These are phyloP conservation scores for Gymnorhina tibicen DNA, from an alignment of 2,113 vertebrate genomes.

Conservation along the genomic window DNA sequence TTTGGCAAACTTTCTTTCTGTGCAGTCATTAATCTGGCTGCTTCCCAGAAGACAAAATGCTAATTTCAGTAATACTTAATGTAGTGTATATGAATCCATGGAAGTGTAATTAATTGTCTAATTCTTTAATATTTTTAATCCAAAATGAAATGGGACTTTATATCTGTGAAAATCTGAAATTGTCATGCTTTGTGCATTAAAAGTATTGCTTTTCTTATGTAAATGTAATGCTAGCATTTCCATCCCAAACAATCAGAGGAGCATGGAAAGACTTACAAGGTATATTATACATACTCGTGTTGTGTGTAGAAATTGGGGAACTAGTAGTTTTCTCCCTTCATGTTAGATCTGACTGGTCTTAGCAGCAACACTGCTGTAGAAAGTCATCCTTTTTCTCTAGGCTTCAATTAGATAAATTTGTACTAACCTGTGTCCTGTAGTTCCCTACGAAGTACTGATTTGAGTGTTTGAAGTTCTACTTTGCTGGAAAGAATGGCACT, in stretches of 20 bases:
- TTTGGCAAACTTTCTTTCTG: background rate
- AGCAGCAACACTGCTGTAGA: constrained; percentile 24
- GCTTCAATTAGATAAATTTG: constrained; percentile 27
- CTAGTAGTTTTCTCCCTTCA: constrained; percentile 56
- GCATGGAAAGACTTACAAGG: constrained; percentile 75
- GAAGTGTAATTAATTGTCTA: constrained; percentile 40
- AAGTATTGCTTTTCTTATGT: constrained; percentile 66
- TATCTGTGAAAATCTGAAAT: constrained; percentile 34
- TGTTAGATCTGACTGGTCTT: constrained; percentile 53
- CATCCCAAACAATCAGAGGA: constrained; percentile 77
- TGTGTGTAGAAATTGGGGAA: constrained; percentile 69
- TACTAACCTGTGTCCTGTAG: constrained; percentile 29
- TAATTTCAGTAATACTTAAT: constrained; percentile 24
- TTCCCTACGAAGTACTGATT: constrained; percentile 19
- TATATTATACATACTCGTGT: constrained; percentile 72
- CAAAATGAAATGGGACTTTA: constrained; percentile 19
- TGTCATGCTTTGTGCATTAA: constrained; percentile 64
- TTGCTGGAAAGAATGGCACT: constrained; percentile 12
- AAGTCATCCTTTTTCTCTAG: constrained; percentile 20
- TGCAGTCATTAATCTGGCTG: background rate
- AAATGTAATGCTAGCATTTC: constrained; percentile 74
- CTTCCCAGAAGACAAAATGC: background rate
- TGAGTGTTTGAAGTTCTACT: constrained; percentile 5
- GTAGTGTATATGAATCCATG: constrained; percentile 9
- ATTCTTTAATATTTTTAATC: constrained; percentile 41